phyloP scores from a whole-genome alignment of 2,113 vertebrate species.

The Eurystomus gularis region DNA sequence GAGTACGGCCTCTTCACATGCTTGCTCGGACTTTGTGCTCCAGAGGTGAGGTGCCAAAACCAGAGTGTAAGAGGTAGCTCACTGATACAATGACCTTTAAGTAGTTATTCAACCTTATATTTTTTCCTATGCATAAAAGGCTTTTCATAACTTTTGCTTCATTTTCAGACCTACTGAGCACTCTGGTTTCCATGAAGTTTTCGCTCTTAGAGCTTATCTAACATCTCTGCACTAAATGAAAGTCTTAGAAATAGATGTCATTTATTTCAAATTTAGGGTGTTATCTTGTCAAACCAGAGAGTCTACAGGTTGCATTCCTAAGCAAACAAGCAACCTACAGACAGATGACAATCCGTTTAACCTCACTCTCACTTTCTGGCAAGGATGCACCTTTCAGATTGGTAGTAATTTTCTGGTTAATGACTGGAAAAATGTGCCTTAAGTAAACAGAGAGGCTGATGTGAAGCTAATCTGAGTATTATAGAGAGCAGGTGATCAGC shows the following conservation, averaged over 20 bases:
- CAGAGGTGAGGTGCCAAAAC: not conserved
- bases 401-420: not conserved
- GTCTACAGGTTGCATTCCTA: not conserved
- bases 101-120: not conserved
- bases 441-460: not conserved
- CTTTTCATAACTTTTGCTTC: not conserved
- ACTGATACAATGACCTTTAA: accelerated
- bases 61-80: too few relatives aligned
- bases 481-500: not conserved
- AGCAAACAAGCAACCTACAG: not conserved
- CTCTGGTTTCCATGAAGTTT: not conserved
- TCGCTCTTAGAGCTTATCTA: not conserved
- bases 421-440: not conserved
- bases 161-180: not conserved
- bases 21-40: not conserved
- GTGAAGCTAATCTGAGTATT: not conserved
- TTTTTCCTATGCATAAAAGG: not conserved
- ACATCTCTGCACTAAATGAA: not conserved
- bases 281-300: not conserved
- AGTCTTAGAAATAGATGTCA: not conserved
- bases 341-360: not conserved
- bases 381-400: not conserved
- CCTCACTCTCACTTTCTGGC: not conserved
- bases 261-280: not conserved
- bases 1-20: too few relatives aligned